These are phyloP conservation scores for Lucilia sericata DNA, from an alignment of 1,140 invertebrate species.

Conservation along the genomic window DNA sequence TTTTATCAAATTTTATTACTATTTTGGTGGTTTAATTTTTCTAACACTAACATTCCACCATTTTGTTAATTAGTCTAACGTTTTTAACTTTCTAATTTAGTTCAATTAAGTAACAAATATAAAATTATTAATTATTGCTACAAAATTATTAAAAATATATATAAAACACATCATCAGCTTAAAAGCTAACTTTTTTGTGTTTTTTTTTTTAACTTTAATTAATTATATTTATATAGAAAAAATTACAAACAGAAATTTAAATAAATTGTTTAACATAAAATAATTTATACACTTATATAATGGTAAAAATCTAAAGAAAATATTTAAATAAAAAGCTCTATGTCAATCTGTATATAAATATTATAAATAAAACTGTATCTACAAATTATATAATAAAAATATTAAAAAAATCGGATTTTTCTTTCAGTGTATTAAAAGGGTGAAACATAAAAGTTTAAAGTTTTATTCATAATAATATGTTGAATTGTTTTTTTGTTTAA, in stretches of 20 bases:
- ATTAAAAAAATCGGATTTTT: no score
- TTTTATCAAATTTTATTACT: no score
- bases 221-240: constrained; percentile 13
- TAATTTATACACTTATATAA: constrained; percentile 34
- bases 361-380: not conserved
- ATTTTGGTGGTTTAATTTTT: not conserved
- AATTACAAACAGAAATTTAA: not conserved
- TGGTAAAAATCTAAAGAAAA: not conserved
- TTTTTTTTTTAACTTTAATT: not conserved
- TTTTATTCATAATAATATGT: no score
- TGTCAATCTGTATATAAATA: constrained; percentile 35
- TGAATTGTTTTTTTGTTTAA: no score
- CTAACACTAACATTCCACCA: not conserved
- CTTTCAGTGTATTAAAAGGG: no score
- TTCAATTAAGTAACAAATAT: constrained; percentile 16
- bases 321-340: constrained; percentile 31
- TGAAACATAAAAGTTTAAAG: no score
- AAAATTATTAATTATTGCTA: not conserved
- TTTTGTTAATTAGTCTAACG: constrained; percentile 6
- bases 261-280: constrained; percentile 35
- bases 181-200: not conserved
- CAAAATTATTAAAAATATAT: not conserved
- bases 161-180: constrained; percentile 1
- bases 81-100: constrained; percentile 13
- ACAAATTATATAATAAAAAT: not conserved